Evolutionary conservation across 2,888 invertebrate genomes (phyloP).

Genomic region (Eremobia ochroleuca): DNA sequence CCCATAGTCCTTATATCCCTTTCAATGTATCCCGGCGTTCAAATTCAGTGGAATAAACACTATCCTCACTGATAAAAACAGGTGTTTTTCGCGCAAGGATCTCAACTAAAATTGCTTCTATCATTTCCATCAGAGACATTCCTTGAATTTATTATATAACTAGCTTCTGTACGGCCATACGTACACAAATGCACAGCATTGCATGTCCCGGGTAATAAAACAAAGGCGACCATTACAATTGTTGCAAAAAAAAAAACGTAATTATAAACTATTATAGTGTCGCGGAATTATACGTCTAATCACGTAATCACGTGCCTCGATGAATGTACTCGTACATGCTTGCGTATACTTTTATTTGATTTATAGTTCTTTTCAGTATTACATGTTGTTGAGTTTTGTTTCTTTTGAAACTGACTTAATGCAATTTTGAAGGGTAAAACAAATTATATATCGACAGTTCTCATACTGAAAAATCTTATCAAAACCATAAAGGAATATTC

Average conservation of each 20-base stretch:
- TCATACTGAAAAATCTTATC: not conserved
- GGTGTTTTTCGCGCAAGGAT: slow-evolving; percentile 4
- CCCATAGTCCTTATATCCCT: not conserved
- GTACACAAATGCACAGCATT: slow-evolving; percentile 48
- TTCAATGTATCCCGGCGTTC: not conserved
- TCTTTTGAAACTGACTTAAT: not conserved
- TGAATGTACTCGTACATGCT: slow-evolving; percentile 16
- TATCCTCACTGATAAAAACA: not conserved
- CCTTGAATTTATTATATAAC: slow-evolving; percentile 25
- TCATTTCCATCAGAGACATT: slow-evolving; percentile 12
- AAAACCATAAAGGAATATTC: not conserved
- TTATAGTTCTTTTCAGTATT: not conserved
- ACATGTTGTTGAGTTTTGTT: not conserved
- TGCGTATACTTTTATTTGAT: slow-evolving; percentile 7
- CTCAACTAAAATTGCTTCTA: slow-evolving; percentile 1
- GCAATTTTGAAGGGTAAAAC: not conserved
- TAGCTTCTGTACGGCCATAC: slow-evolving; percentile 3
- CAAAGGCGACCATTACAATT: slow-evolving; percentile 55
- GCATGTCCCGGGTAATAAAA: slow-evolving; percentile 64
- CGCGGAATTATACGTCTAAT: slow-evolving; percentile 53
- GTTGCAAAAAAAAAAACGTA: slow-evolving; percentile 48
- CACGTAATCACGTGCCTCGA: slow-evolving; percentile 44
- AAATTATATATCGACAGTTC: not conserved
- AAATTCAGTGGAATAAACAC: not conserved
- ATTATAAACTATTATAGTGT: slow-evolving; percentile 60